Evolutionary conservation across 2,888 invertebrate genomes (phyloP).

Genomic region (Drosophila acutilabella): DNA sequence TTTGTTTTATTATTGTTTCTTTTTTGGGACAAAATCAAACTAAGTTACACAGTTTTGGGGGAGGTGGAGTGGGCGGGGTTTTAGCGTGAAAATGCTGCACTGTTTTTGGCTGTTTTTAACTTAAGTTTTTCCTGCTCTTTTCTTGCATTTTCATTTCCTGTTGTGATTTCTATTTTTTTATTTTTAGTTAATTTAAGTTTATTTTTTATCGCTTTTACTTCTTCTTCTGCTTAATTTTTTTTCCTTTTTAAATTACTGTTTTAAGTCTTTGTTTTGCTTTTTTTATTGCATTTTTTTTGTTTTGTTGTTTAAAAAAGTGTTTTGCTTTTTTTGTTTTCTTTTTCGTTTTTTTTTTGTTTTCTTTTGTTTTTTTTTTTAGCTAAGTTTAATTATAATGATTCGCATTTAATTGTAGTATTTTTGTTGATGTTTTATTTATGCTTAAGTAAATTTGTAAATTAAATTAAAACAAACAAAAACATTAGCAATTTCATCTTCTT

Average conservation of each 20-base stretch:
- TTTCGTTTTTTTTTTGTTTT: constrained; percentile 13
- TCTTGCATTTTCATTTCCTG: constrained; percentile 8
- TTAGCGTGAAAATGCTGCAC: constrained; percentile 16
- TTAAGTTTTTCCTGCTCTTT: constrained; percentile 23
- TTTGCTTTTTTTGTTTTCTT: constrained; percentile 45
- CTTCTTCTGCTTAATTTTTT: constrained; percentile 20
- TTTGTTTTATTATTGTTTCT: not conserved
- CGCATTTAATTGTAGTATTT: constrained; percentile 47
- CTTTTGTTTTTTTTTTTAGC: constrained; percentile 62
- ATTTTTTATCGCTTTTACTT: constrained; percentile 50
- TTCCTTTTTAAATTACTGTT: constrained; percentile 68
- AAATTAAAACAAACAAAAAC: constrained; percentile 61
- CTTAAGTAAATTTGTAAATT: constrained; percentile 63
- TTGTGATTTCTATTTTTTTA: constrained; percentile 26
- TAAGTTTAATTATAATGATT: constrained; percentile 57
- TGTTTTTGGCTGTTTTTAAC: constrained; percentile 29
- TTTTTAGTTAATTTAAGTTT: constrained; percentile 44
- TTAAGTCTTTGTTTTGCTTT: constrained; percentile 85
- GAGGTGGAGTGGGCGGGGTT: constrained; percentile 14
- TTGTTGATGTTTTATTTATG: constrained; percentile 33
- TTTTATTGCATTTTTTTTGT: constrained; percentile 77
- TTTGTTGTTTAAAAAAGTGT: constrained; percentile 44
- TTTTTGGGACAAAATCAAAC: not conserved
- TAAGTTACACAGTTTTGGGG: not conserved
- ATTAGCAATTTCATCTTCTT: constrained; percentile 52